Evolutionary conservation across 1,140 invertebrate genomes (phyloP).

Genomic region (Bombyx mandarina): DNA sequence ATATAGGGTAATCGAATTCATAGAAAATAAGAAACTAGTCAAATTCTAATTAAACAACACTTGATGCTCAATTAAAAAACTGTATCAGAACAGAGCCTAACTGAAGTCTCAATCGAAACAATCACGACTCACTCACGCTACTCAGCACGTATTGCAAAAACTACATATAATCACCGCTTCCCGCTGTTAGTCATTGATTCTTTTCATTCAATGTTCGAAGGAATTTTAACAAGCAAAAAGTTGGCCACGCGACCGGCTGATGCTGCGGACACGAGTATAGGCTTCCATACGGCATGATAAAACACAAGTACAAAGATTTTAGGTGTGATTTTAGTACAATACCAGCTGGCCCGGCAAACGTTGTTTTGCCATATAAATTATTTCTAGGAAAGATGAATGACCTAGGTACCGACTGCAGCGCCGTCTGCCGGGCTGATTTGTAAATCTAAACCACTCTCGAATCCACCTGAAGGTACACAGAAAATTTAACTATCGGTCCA

Average conservation of each 20-base stretch:
- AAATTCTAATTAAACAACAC: background rate
- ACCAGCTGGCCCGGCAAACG: too few species aligned
- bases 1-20: background rate
- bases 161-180: conserved; percentile 6
- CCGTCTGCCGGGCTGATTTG: too few species aligned
- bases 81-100: background rate
- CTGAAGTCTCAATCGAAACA: background rate
- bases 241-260: conserved; percentile 12
- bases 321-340: too few species aligned
- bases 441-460: too few species aligned
- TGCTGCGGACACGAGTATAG: background rate
- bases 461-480: too few species aligned
- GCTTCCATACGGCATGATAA: too few species aligned
- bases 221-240: conserved; percentile 23
- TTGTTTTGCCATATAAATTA: too few species aligned
- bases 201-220: conserved; percentile 10
- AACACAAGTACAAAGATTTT: too few species aligned
- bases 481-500: too few species aligned
- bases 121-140: background rate
- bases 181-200: conserved; percentile 6
- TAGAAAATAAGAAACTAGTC: background rate
- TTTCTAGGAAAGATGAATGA: too few species aligned
- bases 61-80: background rate
- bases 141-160: conserved; percentile 6
- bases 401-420: too few species aligned